phyloP scores from a whole-genome alignment of 2,113 vertebrate species.

The Sclerurus mexicanus region DNA sequence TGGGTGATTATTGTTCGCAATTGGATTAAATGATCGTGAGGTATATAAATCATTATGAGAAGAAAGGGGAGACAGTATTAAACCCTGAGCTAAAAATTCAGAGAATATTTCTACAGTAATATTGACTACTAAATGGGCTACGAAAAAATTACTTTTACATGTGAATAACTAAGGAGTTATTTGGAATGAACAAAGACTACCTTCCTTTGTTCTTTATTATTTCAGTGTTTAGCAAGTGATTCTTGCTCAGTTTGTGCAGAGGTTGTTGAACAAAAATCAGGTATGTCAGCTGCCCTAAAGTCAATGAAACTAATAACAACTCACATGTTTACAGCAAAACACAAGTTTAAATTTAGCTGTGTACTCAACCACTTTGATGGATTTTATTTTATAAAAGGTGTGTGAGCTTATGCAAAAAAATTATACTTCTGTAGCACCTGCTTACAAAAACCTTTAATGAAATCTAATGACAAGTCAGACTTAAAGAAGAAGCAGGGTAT shows the following conservation, averaged over 20 bases:
- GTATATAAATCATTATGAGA: not conserved
- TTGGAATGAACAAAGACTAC: not conserved
- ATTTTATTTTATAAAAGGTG: not conserved
- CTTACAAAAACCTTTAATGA: not conserved
- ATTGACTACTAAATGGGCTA: not conserved
- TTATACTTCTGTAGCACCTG: not conserved
- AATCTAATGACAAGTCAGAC: not conserved
- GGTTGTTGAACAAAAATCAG: not conserved
- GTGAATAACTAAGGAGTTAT: not conserved
- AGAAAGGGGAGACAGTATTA: not conserved
- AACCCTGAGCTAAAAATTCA: not conserved
- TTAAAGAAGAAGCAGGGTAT: not conserved
- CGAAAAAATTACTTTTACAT: not conserved
- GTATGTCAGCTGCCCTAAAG: not conserved
- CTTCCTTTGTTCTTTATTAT: not conserved
- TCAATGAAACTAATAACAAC: not conserved
- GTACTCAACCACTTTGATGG: not conserved
- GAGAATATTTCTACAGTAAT: not conserved
- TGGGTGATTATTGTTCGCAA: not conserved
- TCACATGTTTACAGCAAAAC: not conserved
- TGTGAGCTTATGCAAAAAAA: not conserved
- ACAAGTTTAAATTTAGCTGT: not conserved
- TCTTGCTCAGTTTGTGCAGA: not conserved
- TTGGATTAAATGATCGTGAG: not conserved
- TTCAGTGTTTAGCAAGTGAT: not conserved